phyloP scores from a whole-genome alignment of 1,140 invertebrate species.

The Polypedilum vanderplanki region DNA sequence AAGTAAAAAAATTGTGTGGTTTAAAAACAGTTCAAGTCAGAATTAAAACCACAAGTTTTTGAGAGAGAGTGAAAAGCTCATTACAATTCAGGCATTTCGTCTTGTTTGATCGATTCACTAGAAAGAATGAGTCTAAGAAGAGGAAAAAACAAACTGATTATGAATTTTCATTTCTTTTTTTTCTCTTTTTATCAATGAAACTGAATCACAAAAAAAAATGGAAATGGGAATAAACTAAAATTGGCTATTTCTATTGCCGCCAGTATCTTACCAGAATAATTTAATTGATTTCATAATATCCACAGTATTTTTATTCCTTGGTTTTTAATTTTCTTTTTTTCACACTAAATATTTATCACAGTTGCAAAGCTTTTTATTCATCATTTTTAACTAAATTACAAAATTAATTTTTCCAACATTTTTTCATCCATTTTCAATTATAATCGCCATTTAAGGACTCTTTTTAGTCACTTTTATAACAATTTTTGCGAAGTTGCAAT shows the following conservation, averaged over 20 bases:
- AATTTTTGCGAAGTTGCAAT: no score
- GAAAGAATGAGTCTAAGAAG: not conserved
- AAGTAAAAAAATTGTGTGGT: no score
- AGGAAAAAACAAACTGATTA: not conserved
- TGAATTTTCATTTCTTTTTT: conserved; percentile 1
- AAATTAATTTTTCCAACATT: not conserved
- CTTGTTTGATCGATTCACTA: not conserved
- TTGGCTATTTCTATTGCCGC: not conserved
- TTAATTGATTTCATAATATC: conserved; percentile 24
- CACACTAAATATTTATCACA: conserved; percentile 3
- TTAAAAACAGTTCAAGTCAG: no score
- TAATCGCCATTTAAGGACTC: not conserved
- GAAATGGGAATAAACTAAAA: not conserved
- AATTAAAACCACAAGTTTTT: not conserved
- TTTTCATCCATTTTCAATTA: conserved; percentile 7
- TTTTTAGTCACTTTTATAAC: not conserved
- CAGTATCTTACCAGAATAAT: conserved; percentile 24
- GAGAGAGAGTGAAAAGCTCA: not conserved
- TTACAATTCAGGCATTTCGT: conserved; percentile 13
- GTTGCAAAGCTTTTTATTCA: not conserved
- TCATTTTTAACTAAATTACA: not conserved
- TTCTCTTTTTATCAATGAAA: not conserved
- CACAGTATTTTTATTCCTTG: not conserved
- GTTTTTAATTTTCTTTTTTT: not conserved
- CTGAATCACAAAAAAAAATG: not conserved